phyloP scores from a whole-genome alignment of 2,113 vertebrate genomes.

The Sula dactylatra region DNA sequence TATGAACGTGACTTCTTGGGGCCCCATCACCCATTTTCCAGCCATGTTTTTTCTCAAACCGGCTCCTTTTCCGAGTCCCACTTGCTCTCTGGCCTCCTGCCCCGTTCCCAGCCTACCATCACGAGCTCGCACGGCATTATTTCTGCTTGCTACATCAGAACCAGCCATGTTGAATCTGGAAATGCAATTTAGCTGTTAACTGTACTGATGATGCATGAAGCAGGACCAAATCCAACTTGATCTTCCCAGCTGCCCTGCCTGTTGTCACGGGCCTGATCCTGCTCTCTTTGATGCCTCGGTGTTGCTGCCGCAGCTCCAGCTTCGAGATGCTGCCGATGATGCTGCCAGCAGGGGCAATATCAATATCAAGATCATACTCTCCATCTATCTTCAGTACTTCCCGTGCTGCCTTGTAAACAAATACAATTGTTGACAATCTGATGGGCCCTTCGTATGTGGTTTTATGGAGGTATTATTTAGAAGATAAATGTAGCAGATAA shows the following conservation, averaged over 20 bases:
- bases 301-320: not conserved
- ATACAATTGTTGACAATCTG: not conserved
- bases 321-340: not conserved
- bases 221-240: not conserved
- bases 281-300: not conserved
- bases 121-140: fast-evolving
- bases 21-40: not conserved
- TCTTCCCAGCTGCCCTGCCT: not conserved
- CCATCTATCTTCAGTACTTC: not conserved
- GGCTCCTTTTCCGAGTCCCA: not conserved
- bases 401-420: not conserved
- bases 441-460: not conserved
- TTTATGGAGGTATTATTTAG: not conserved
- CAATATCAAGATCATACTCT: not conserved
- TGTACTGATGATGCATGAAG: not conserved
- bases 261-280: not conserved
- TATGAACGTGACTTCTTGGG: not conserved
- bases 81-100: not conserved
- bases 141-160: not conserved
- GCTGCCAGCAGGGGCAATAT: not conserved
- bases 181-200: not conserved
- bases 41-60: not conserved
- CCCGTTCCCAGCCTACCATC: not conserved
- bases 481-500: slow-evolving; percentile 16
- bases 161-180: not conserved